A percentile compares a stretch with the other conserved stretches of the same genome.
Evolutionary conservation across 2,113 vertebrate species (phyloP).

Genomic region (Leiothrix lutea): DNA sequence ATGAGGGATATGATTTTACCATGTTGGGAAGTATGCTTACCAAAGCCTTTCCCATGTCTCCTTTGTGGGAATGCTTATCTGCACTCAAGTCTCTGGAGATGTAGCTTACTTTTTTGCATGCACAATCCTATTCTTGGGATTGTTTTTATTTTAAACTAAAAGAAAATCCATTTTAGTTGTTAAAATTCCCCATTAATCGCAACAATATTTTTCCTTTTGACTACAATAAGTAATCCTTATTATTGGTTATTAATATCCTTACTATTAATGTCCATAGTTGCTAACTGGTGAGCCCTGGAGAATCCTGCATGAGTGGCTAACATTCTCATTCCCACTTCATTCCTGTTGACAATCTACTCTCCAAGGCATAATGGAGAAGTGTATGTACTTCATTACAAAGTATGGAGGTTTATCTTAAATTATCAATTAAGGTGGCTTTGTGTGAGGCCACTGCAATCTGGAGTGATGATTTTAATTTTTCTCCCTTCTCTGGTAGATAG

Average conservation of each 20-base stretch:
- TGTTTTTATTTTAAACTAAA: background rate
- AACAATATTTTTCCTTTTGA: background rate
- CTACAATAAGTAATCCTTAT: background rate
- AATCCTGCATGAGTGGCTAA: background rate
- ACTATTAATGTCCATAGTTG: background rate
- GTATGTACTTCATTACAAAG: background rate
- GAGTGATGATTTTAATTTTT: background rate
- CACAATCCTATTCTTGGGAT: background rate
- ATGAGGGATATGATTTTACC: background rate
- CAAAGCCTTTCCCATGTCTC: background rate
- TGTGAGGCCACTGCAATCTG: background rate
- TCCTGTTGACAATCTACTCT: background rate
- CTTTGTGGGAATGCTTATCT: background rate
- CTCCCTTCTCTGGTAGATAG: background rate
- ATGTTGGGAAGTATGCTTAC: background rate
- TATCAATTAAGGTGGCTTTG: background rate
- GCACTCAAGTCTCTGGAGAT: background rate
- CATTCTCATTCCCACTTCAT: fast-evolving
- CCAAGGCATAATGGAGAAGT: background rate
- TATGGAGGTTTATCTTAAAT: background rate
- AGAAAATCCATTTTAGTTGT: background rate
- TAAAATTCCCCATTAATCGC: background rate
- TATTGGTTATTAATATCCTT: no score
- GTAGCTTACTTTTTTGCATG: background rate
- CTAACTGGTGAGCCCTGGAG: background rate